Conservation (phyloP, 2,797 vertebrate genomes). For the Etheostoma nigrum region DNA sequence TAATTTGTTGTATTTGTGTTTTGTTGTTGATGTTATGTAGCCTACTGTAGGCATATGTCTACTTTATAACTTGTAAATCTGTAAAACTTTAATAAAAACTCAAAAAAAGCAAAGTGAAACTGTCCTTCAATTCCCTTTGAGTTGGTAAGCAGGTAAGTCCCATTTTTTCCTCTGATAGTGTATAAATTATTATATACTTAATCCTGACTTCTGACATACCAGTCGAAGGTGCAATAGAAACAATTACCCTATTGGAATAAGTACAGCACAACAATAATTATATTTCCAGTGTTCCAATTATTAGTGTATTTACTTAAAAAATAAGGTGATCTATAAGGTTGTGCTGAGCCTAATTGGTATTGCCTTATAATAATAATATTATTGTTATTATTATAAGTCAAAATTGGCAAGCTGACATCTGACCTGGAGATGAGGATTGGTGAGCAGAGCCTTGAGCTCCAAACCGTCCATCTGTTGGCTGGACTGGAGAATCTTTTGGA, state of each 20-base stretch:
- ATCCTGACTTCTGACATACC: constrained; percentile 35
- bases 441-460: constrained; percentile 92
- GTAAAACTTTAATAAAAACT: no score
- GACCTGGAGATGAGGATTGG: constrained; percentile 94
- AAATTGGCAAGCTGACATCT: constrained; percentile 50
- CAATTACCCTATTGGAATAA: constrained; percentile 44
- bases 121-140: constrained; percentile 30
- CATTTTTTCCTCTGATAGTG: not conserved
- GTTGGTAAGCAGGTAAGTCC: constrained; percentile 1
- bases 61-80: no score
- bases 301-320: constrained; percentile 34
- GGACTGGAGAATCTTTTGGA: constrained; percentile 91
- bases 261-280: constrained; percentile 24
- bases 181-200: constrained; percentile 8
- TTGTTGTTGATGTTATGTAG: no score
- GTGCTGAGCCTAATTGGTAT: constrained; percentile 1
- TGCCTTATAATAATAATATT: constrained; percentile 7
- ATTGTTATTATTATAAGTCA: constrained; percentile 12
- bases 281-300: constrained; percentile 42
- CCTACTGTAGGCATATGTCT: no score
- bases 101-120: constrained; percentile 7
- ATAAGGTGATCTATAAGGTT: constrained; percentile 12
- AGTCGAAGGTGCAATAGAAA: constrained; percentile 38
- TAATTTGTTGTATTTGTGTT: no score
- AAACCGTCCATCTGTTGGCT: constrained; percentile 91